These are phyloP conservation scores for Macquaria australasica DNA, from an alignment of 2,113 vertebrate genomes.

Conservation along the genomic window DNA sequence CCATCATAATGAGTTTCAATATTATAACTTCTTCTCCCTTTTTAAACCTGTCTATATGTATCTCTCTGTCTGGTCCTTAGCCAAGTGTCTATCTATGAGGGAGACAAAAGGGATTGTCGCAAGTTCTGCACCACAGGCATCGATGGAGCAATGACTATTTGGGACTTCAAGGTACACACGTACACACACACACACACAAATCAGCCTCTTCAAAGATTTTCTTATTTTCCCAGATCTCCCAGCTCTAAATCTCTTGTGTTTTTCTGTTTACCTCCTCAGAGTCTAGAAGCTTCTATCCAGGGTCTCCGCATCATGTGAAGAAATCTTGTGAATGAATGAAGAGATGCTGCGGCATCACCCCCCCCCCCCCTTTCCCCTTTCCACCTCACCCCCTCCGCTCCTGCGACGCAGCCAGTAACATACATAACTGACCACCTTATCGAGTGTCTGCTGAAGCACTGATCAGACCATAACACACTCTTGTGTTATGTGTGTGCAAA, in stretches of 20 bases:
- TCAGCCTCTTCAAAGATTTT: neutral
- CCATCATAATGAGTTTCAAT: neutral
- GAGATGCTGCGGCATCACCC: conserved; percentile 68
- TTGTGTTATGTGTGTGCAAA: conserved; percentile 58
- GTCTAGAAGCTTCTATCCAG: conserved; percentile 97
- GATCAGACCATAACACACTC: conserved; percentile 74
- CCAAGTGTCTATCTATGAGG: conserved; percentile 99
- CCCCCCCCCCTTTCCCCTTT: neutral
- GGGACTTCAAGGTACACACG: conserved; percentile 95
- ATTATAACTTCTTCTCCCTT: neutral
- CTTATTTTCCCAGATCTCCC: neutral
- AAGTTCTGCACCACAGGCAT: conserved; percentile 99
- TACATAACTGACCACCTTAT: conserved; percentile 68
- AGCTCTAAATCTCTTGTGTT: conserved; percentile 11
- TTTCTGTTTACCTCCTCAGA: conserved; percentile 81
- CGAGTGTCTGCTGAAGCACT: conserved; percentile 81
- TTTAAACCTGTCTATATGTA: neutral
- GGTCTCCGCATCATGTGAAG: conserved; percentile 98
- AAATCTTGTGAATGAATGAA: conserved; percentile 69
- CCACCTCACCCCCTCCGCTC: conserved; percentile 25
- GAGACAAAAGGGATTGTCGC: conserved; percentile 98
- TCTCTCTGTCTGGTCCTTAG: conserved; percentile 76
- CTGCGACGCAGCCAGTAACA: conserved; percentile 72
- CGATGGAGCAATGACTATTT: conserved; percentile 99
- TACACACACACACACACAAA: neutral